Conservation (phyloP, 1,140 invertebrate species). For the Caenorhabditis latens region DNA sequence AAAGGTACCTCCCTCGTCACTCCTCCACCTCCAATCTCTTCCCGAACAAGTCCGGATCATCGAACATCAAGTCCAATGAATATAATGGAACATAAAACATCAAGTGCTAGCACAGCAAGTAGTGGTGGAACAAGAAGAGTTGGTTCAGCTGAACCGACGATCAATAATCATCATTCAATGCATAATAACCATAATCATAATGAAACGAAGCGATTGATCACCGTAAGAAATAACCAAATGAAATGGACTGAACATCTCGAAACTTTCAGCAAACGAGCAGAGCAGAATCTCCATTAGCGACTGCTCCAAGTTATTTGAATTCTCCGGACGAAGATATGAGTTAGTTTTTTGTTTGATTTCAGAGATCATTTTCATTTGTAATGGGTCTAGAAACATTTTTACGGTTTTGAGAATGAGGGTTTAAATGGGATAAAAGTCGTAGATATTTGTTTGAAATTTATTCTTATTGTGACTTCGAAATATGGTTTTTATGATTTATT, state of each 20-base stretch:
- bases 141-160: background rate
- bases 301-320: slow-evolving; percentile 72
- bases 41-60: slow-evolving; percentile 62
- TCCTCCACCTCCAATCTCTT: slow-evolving; percentile 74
- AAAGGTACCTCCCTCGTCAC: slow-evolving; percentile 57
- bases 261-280: slow-evolving; percentile 16
- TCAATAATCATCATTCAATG: slow-evolving; percentile 32
- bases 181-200: slow-evolving; percentile 55
- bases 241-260: background rate
- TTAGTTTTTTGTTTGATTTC: slow-evolving; percentile 65
- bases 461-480: too few relatives aligned
- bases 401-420: too few relatives aligned
- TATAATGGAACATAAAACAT: slow-evolving; percentile 32
- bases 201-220: slow-evolving; percentile 12
- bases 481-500: background rate
- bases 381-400: too few relatives aligned
- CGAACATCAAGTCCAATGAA: slow-evolving; percentile 51
- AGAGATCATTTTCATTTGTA: too few relatives aligned
- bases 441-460: too few relatives aligned
- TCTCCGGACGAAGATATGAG: slow-evolving; percentile 75
- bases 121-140: slow-evolving; percentile 21
- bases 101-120: slow-evolving; percentile 53
- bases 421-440: too few relatives aligned
- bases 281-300: slow-evolving; percentile 53
- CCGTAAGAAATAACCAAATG: background rate